Conservation (phyloP, 2,797 vertebrate genomes). For the Discoglossus pictus region DNA sequence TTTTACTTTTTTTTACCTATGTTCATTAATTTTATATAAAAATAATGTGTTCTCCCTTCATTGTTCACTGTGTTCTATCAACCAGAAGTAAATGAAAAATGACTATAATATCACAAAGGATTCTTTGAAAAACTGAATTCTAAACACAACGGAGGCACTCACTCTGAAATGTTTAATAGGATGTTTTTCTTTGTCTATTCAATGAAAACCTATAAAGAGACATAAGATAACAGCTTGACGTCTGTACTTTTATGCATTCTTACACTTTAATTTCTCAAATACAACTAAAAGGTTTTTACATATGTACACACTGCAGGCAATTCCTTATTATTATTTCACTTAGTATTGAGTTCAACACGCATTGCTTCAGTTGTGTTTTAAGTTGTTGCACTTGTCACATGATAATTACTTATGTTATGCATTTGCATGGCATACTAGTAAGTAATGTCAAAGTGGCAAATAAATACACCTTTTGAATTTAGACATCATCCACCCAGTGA, state of each 20-base stretch:
- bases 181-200: conserved; percentile 41
- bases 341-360: no score
- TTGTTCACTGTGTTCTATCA: conserved; percentile 31
- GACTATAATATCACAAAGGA: conserved; percentile 32
- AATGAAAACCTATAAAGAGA: conserved; percentile 32
- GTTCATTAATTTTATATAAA: conserved; percentile 30
- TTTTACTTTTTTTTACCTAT: conserved; percentile 28
- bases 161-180: conserved; percentile 33
- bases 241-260: conserved; percentile 28
- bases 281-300: conserved; percentile 10
- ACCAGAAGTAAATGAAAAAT: conserved; percentile 36
- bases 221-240: conserved; percentile 38
- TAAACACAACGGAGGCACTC: conserved; percentile 21
- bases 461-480: no score
- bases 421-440: no score
- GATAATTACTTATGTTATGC: no score
- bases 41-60: conserved; percentile 19
- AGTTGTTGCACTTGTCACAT: no score
- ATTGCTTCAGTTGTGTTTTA: no score
- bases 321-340: no score
- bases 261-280: conserved; percentile 20
- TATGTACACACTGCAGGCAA: conserved; percentile 12
- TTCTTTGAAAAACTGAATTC: conserved; percentile 29
- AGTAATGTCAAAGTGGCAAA: no score
- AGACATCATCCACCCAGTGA: no score